Evolutionary conservation across 2,797 vertebrate species (phyloP).

Genomic region (Acanthurus tractus): DNA sequence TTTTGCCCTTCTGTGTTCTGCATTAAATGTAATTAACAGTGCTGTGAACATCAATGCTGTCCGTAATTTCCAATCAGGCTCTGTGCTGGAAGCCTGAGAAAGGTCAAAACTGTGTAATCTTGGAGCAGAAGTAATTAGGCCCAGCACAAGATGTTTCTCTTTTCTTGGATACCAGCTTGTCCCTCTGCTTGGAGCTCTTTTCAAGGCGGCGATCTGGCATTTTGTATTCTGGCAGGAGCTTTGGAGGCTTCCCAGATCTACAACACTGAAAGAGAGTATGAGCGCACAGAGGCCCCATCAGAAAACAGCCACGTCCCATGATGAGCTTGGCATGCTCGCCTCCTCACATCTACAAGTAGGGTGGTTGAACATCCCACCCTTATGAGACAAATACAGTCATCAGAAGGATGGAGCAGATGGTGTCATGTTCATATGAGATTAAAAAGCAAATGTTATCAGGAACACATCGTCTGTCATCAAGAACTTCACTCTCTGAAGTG

Average conservation of each 20-base stretch:
- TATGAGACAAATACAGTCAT: constrained; percentile 26
- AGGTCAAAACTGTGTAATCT: constrained; percentile 77
- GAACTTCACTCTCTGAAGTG: not conserved
- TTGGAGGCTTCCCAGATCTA: constrained; percentile 74
- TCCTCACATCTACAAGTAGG: constrained; percentile 53
- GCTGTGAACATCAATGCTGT: constrained; percentile 32
- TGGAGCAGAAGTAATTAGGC: constrained; percentile 81
- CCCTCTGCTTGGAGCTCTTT: constrained; percentile 67
- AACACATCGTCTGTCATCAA: not conserved
- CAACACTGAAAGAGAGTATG: constrained; percentile 60
- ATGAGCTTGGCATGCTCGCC: constrained; percentile 58
- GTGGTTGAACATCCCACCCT: constrained; percentile 35
- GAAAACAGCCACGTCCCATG: constrained; percentile 61
- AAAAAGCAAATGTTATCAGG: constrained; percentile 6
- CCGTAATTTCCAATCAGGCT: constrained; percentile 47
- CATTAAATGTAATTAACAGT: constrained; percentile 42
- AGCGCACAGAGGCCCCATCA: constrained; percentile 56
- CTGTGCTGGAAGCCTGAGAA: constrained; percentile 66
- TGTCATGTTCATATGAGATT: constrained; percentile 1
- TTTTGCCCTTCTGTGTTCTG: constrained; percentile 12
- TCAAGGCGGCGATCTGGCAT: constrained; percentile 69
- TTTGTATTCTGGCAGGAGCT: constrained; percentile 76
- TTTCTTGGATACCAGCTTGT: constrained; percentile 74
- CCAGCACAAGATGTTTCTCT: constrained; percentile 75
- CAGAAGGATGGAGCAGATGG: constrained; percentile 14